Evolutionary conservation across 64 coral and sea anemone genomes (phyloP).

Genomic region (Porites lutea): DNA sequence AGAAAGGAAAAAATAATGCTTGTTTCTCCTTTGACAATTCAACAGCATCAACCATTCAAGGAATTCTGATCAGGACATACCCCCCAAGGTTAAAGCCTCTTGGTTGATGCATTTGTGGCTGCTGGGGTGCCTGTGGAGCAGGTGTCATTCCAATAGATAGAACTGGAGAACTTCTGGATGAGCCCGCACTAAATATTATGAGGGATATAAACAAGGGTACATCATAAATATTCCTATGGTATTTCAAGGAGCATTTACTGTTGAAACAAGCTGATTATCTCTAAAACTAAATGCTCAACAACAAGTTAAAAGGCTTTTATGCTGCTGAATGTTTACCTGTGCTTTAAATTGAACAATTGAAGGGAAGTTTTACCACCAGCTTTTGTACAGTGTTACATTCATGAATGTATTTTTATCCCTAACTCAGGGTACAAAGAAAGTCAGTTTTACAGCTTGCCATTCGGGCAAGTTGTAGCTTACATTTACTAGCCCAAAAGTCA

Average conservation of each 20-base stretch:
- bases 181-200: constrained; percentile 21
- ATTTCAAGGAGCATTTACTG: background rate
- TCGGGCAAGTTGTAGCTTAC: too few species aligned
- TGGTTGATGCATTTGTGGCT: constrained; percentile 72
- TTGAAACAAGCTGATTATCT: background rate
- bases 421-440: too few species aligned
- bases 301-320: too few species aligned
- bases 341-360: too few species aligned
- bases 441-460: too few species aligned
- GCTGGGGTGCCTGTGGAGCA: constrained; percentile 54
- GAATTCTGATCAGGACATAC: constrained; percentile 8
- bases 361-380: too few species aligned
- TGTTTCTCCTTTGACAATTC: background rate
- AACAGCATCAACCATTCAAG: background rate
- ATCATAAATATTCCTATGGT: background rate
- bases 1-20: background rate
- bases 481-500: too few species aligned
- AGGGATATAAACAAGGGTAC: constrained; percentile 32
- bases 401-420: too few species aligned
- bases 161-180: constrained; percentile 82
- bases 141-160: constrained; percentile 66
- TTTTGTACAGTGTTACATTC: too few species aligned
- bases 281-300: too few species aligned
- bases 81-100: constrained; percentile 63
- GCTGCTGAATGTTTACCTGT: too few species aligned